These are phyloP conservation scores for Melangyna quadrimaculata DNA, from an alignment of 2,888 invertebrate species.

Conservation along the genomic window DNA sequence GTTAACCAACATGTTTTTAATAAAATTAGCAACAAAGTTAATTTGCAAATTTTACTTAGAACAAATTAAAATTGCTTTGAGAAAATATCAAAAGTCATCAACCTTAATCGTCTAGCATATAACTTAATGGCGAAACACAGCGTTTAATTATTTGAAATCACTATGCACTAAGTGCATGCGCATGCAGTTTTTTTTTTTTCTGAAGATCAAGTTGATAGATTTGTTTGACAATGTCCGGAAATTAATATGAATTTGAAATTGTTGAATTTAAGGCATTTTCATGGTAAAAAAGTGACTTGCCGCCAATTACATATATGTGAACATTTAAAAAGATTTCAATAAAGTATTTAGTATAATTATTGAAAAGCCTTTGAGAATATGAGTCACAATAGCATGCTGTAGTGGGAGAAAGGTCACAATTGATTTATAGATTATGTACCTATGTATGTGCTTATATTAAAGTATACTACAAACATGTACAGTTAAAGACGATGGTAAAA, in stretches of 20 bases:
- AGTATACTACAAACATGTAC: no score
- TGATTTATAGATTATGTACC: no score
- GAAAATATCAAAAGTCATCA: not conserved
- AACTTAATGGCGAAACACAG: not conserved
- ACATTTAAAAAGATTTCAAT: no score
- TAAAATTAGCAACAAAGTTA: not conserved
- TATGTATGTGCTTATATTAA: no score
- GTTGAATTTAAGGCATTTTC: not conserved
- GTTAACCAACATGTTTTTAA: not conserved
- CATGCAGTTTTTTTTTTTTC: not conserved
- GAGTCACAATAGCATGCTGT: no score
- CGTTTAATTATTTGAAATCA: not conserved
- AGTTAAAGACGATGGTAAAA: no score
- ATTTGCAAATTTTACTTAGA: not conserved
- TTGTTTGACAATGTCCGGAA: not conserved
- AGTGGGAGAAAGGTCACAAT: no score
- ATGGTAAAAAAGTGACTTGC: no score
- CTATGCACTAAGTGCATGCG: not conserved
- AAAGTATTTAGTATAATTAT: no score
- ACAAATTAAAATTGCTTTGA: not conserved
- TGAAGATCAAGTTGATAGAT: not conserved
- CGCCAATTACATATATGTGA: no score
- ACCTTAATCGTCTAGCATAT: not conserved
- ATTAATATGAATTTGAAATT: not conserved
- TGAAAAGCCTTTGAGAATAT: no score